Percentiles rank a stretch among this genome's conserved stretches.
Conservation (phyloP, 1,140 invertebrate species). For the Oppia nitens region DNA sequence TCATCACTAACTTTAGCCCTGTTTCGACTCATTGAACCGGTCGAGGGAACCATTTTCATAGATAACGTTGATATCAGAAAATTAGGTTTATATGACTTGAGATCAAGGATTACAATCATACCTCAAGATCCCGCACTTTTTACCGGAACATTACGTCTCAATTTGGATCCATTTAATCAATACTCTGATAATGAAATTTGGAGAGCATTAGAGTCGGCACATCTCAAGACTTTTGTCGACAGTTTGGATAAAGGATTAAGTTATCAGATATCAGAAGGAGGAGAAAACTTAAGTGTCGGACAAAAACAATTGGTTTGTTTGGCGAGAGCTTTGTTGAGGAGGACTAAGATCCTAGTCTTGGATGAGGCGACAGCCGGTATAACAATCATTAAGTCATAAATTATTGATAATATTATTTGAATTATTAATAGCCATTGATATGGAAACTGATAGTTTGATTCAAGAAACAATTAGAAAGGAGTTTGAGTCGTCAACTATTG, state of each 20-base stretch:
- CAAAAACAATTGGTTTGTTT: conserved; percentile 38
- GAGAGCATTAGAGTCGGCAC: conserved; percentile 55
- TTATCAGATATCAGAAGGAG: conserved; percentile 25
- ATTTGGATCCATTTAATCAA: conserved; percentile 60
- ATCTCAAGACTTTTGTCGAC: conserved; percentile 45
- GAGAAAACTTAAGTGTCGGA: conserved; percentile 36
- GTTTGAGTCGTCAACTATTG: conserved; percentile 29
- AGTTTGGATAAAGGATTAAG: conserved; percentile 27
- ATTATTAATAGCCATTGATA: conserved; percentile 24
- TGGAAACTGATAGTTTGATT: conserved; percentile 29
- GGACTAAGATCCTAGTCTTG: conserved; percentile 38
- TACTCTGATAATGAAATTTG: conserved; percentile 56
- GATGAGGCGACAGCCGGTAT: conserved; percentile 33
- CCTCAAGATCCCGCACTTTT: conserved; percentile 90
- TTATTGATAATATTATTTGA: background rate
- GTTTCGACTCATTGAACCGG: conserved; percentile 51
- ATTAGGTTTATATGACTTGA: conserved; percentile 46
- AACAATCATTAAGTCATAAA: conserved; percentile 21
- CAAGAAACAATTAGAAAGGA: conserved; percentile 30
- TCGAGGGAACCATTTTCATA: conserved; percentile 50
- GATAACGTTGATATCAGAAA: conserved; percentile 62
- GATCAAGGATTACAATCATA: conserved; percentile 70
- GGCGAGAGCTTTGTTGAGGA: conserved; percentile 35
- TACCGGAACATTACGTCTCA: conserved; percentile 64
- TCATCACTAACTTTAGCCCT: conserved; percentile 23